Evolutionary conservation across 64 coral and sea anemone species (phyloP), one percentile per base, ranked within the genome.

Genomic region (Anthopleura sola): DNA sequence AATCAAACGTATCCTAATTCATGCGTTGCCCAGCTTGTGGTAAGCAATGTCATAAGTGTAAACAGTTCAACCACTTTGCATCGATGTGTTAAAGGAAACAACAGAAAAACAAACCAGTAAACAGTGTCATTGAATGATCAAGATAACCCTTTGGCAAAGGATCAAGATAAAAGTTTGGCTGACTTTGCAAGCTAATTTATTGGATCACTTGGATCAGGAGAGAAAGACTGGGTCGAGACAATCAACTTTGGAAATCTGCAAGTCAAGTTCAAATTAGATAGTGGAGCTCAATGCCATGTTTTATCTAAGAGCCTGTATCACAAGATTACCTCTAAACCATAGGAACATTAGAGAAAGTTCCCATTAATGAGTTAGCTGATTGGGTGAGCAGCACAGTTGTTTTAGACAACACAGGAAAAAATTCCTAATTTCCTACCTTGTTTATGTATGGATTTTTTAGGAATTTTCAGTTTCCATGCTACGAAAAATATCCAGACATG

Each of bases 271-370:
- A 64, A 64, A 66, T n/a, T 64, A 60, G 83, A 85, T 66, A 60
- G 36, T 55, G 83, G 29, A 38, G 51, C 83, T 36, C 88, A 90
- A 46, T 90, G 90, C 46, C 87, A 87, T 87, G 78, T 91, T 14
- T 74, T 91, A 56, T 50, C 90, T 24, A 91, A 91, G 39, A 44
- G 23, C 18, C 21, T 64, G 14, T 38, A 85, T 85, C 36, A 62
- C 83, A 85, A 85, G 83, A 85, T 84, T 66, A 47, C 83, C 24
- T 68, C 16, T 38, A 69, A 85, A 68, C 20, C 58, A 38, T 85
- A 49, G 37, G 37, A 31, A 49, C 44, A 37, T 19, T 81, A 31
- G 46, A 81, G 78, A 81, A 81, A 40, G 77, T 80, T 20, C 62
- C 62, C 5, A 24, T 68, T 21, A 85, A 60, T 37, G 84, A 64